Percentiles rank a stretch among this genome's conserved stretches.
phyloP scores from a whole-genome alignment of 2,797 vertebrate genomes.

The Squalus acanthias region DNA sequence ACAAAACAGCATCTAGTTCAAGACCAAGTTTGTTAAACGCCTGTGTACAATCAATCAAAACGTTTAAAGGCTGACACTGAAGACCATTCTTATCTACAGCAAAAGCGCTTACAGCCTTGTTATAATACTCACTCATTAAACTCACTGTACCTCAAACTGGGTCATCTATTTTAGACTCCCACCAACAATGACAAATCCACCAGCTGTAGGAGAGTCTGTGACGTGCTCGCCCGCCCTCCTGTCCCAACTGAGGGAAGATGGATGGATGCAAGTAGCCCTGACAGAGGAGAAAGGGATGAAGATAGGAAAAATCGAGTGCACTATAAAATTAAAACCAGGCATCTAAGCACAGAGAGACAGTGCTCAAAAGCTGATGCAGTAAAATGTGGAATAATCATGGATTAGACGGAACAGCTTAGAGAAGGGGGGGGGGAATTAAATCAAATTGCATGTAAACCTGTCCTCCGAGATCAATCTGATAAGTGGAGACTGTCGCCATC shows the following conservation, averaged over 20 bases:
- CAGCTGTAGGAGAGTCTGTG: slow-evolving; percentile 15
- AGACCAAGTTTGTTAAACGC: neutral
- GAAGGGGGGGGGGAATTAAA: slow-evolving; percentile 29
- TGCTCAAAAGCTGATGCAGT: slow-evolving; percentile 17
- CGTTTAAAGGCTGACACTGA: neutral
- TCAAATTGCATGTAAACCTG: slow-evolving; percentile 37
- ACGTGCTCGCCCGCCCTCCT: slow-evolving; percentile 2
- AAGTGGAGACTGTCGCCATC: slow-evolving; percentile 32
- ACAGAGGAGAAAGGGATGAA: neutral
- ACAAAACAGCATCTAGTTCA: neutral
- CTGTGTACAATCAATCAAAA: neutral
- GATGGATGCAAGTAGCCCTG: slow-evolving; percentile 22
- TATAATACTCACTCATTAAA: slow-evolving; percentile 26
- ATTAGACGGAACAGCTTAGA: slow-evolving; percentile 26
- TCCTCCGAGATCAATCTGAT: slow-evolving; percentile 32
- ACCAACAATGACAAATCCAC: slow-evolving; percentile 33
- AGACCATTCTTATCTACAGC: neutral
- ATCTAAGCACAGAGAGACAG: neutral
- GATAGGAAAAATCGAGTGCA: neutral
- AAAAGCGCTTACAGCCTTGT: slow-evolving; percentile 22
- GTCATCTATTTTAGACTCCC: slow-evolving; percentile 37
- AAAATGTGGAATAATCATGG: slow-evolving; percentile 36
- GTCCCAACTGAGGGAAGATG: slow-evolving; percentile 36
- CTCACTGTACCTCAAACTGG: slow-evolving; percentile 25
- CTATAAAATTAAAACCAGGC: neutral